Evolutionary conservation across 2,888 invertebrate genomes (phyloP).

Genomic region (Pristionchus fissidentatus): DNA sequence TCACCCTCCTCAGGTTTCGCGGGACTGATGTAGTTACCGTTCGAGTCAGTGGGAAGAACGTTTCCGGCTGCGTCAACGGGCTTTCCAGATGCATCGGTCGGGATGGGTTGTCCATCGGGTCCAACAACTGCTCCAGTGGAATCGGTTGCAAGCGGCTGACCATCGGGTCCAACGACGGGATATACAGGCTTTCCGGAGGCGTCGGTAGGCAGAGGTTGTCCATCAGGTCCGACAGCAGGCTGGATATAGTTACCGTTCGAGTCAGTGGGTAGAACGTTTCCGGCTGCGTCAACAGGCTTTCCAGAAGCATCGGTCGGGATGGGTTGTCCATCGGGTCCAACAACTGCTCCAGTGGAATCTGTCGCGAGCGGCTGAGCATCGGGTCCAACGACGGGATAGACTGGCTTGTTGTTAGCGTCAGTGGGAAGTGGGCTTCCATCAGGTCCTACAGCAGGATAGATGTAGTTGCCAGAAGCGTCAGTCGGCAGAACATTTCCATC

Average conservation of each 20-base stretch:
- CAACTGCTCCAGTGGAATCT: slow-evolving; percentile 53
- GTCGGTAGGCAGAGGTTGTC: no score
- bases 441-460: slow-evolving; percentile 53
- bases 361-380: slow-evolving; percentile 59
- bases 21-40: no score
- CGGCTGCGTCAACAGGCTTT: slow-evolving; percentile 54
- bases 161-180: no score
- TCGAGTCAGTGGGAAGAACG: no score
- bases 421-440: slow-evolving; percentile 54
- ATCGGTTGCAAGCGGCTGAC: no score
- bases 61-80: no score
- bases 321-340: slow-evolving; percentile 44
- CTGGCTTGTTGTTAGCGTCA: slow-evolving; percentile 45
- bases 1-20: no score
- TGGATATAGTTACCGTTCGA: slow-evolving; percentile 52
- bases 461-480: slow-evolving; percentile 55
- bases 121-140: no score
- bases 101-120: no score
- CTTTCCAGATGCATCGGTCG: no score
- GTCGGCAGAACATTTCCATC: slow-evolving; percentile 62
- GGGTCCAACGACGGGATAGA: slow-evolving; percentile 56
- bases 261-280: slow-evolving; percentile 49
- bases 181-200: no score
- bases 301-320: slow-evolving; percentile 54
- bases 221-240: no score